Evolutionary conservation across 1,140 invertebrate species (phyloP).

Genomic region (Drusus annulatus): DNA sequence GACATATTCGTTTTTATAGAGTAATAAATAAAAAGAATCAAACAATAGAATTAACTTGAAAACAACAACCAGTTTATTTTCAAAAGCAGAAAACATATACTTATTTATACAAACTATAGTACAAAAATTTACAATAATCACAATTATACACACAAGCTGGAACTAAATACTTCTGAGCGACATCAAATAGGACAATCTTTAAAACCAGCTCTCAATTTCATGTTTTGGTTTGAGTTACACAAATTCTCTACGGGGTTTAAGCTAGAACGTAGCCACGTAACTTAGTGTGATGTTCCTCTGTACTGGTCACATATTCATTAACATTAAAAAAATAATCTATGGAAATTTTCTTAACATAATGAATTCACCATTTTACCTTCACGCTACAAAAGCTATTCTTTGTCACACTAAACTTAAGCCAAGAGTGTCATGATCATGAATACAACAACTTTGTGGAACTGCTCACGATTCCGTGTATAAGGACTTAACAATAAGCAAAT

Average conservation of each 20-base stretch:
- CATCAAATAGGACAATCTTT: slow-evolving; percentile 52
- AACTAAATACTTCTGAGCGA: slow-evolving; percentile 57
- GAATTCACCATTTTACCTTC: slow-evolving; percentile 18
- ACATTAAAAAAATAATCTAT: slow-evolving; percentile 38
- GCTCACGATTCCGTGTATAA: slow-evolving; percentile 8
- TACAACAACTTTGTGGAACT: slow-evolving; percentile 16
- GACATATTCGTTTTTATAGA: no score
- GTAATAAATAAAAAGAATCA: slow-evolving; percentile 14
- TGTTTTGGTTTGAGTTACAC: slow-evolving; percentile 36
- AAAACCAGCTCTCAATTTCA: slow-evolving; percentile 52
- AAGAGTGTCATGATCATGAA: slow-evolving; percentile 10
- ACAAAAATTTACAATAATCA: slow-evolving; percentile 60
- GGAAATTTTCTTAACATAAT: slow-evolving; percentile 40
- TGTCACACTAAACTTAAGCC: slow-evolving; percentile 20
- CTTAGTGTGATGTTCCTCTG: neutral
- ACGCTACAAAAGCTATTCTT: slow-evolving; percentile 40
- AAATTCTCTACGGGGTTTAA: slow-evolving; percentile 28
- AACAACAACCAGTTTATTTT: slow-evolving; percentile 60
- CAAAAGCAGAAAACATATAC: slow-evolving; percentile 58
- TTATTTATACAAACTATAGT: slow-evolving; percentile 62
- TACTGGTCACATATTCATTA: slow-evolving; percentile 17
- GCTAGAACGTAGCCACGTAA: slow-evolving; percentile 15
- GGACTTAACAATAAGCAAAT: slow-evolving; percentile 13
- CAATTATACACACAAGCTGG: slow-evolving; percentile 59
- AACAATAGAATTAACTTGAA: slow-evolving; percentile 50